A percentile compares a stretch with the other conserved stretches of the same genome.
These are phyloP conservation scores for Zelostemma sp. DNA, from an alignment of 1,140 invertebrate species.

Conservation along the genomic window DNA sequence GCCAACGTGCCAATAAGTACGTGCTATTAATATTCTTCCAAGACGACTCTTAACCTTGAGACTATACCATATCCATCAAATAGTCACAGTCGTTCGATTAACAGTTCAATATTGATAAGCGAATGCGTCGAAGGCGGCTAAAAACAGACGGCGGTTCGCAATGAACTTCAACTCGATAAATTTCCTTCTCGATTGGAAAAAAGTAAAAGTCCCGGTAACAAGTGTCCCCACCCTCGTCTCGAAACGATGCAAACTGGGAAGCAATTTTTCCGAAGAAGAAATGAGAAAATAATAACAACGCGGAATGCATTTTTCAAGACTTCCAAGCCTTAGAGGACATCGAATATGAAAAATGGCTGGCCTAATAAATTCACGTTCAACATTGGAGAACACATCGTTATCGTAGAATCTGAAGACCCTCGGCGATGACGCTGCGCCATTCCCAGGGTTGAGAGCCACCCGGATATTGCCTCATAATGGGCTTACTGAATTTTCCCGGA, in stretches of 20 bases:
- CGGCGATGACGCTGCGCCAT: neutral
- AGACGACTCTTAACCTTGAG: neutral
- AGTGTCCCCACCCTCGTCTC: too few species aligned
- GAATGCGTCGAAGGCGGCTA: too few species aligned
- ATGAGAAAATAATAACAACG: too few species aligned
- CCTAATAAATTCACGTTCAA: slow-evolving; percentile 2
- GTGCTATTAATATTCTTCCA: neutral
- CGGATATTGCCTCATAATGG: slow-evolving; percentile 12
- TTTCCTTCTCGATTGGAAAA: too few species aligned
- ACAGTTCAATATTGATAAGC: too few species aligned
- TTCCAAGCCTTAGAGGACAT: too few species aligned
- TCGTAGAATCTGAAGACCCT: neutral
- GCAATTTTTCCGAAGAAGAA: too few species aligned
- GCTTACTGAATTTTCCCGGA: slow-evolving; percentile 6
- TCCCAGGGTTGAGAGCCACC: slow-evolving; percentile 1
- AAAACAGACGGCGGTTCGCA: too few species aligned
- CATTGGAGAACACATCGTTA: slow-evolving; percentile 2
- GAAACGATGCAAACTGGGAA: too few species aligned
- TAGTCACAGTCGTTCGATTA: neutral
- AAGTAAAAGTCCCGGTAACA: too few species aligned
- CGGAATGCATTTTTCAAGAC: too few species aligned
- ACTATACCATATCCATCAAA: neutral
- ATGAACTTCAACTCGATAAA: too few species aligned
- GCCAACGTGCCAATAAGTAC: neutral
- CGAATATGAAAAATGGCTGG: slow-evolving; percentile 1